Percentiles rank a stretch among this genome's conserved stretches.
These are phyloP conservation scores for Branchipolynoe longqiensis DNA, from an alignment of 2,888 invertebrate genomes.

Conservation along the genomic window DNA sequence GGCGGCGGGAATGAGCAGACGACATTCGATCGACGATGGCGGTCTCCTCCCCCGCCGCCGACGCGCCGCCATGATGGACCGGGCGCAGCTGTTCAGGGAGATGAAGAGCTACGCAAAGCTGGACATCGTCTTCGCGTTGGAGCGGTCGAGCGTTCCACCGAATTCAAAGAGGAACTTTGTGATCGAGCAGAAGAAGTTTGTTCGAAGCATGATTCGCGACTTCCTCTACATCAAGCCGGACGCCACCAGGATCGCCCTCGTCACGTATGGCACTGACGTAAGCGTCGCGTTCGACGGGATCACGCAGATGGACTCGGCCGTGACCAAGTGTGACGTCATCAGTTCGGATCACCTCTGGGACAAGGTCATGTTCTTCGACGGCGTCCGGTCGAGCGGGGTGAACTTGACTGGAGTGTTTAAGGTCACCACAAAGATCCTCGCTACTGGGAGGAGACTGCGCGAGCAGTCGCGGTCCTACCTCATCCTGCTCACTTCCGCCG, in stretches of 20 bases:
- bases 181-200: conserved; percentile 25
- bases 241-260: neutral
- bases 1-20: neutral
- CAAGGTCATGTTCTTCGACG: neutral
- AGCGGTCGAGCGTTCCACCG: neutral
- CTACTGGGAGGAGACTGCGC: neutral
- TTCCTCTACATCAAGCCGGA: conserved; percentile 4
- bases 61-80: neutral
- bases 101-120: neutral
- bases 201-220: conserved; percentile 14
- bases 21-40: neutral
- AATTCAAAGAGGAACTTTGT: neutral
- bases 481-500: neutral
- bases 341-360: neutral
- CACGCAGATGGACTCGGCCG: neutral
- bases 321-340: conserved; percentile 34
- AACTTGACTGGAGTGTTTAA: conserved; percentile 26
- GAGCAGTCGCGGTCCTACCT: neutral
- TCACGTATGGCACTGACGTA: conserved; percentile 15
- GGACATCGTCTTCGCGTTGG: conserved; percentile 22
- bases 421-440: neutral
- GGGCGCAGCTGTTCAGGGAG: neutral
- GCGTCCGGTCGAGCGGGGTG: neutral
- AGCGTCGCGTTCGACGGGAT: neutral
- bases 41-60: neutral